Base-by-base conservation (phyloP, 2,888 invertebrate species). In the Erebia ligea region DNA sequence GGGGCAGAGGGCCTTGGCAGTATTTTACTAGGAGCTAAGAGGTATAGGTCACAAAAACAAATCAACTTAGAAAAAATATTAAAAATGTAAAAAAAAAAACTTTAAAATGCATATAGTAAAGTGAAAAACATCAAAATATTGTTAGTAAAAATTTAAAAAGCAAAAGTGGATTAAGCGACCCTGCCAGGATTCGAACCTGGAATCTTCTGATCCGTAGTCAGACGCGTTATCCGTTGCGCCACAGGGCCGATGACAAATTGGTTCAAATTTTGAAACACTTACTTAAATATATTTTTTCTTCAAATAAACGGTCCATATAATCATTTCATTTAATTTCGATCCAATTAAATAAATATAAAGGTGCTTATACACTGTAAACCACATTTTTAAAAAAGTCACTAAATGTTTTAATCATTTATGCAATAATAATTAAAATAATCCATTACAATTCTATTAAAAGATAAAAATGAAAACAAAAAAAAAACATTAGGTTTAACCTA, bases 121-220 rank as follows among this genome's bases (percentile, higher is more conserved):
- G n/a, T n/a, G n/a, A n/a, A n/a, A n/a, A 68, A 61, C 25, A 4
- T 4, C 2, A 25, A 11, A 1, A n/a, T n/a, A n/a, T n/a, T n/a
- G n/a, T n/a, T n/a, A n/a, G 1, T 21, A 50, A n/a, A 19, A 61
- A 76, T 8, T 5, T 17, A 6, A 17, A 0, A 59, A 15, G 9
- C 76, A 77, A 81, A 80, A 65, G 1, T 11, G 0, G 0, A 1
- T 25, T 15, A 0, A 0, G 78, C 94, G 94, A 94, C 94, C 94
- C 90, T 94, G 94, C 94, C 94, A 94, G 94, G 94, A 94, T 94
- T 94, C 94, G 94, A 94, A 94, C 92, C 94, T 95, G 95, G 94
- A 94, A 94, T 94, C 94, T 94, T 94, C 94, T 95, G 95, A 95
- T 95, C 94, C 95, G 95, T 95, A 95, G 95, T 95, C 95, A 95